These are phyloP conservation scores for Aphaenogaster floridana DNA, from an alignment of 1,140 invertebrate species.

Conservation along the genomic window DNA sequence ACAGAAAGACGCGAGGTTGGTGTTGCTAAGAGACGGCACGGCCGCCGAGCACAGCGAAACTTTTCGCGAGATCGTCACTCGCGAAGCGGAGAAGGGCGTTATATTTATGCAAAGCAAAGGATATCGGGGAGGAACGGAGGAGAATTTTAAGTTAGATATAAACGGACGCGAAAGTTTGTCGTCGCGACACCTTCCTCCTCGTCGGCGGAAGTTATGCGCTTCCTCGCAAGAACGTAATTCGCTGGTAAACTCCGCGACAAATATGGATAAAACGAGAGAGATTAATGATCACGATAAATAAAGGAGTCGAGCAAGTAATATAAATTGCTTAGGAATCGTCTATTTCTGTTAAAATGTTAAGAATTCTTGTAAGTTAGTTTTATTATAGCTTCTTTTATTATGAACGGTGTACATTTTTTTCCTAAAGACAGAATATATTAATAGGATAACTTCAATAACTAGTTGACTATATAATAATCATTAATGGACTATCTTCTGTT, in stretches of 20 bases:
- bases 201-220: slow-evolving; percentile 16
- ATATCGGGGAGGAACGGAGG: background rate
- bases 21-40: slow-evolving; percentile 57
- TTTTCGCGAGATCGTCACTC: slow-evolving; percentile 43
- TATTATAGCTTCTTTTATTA: background rate
- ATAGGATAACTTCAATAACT: background rate
- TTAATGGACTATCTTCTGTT: background rate
- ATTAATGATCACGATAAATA: slow-evolving; percentile 45
- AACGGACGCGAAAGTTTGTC: slow-evolving; percentile 19
- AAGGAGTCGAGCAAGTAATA: slow-evolving; percentile 17
- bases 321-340: background rate
- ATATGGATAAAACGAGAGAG: slow-evolving; percentile 45
- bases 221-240: slow-evolving; percentile 39
- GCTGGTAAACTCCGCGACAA: slow-evolving; percentile 50
- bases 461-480: background rate
- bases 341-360: background rate
- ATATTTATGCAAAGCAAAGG: slow-evolving; percentile 61
- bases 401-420: background rate
- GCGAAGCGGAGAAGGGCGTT: slow-evolving; percentile 29
- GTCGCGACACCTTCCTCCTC: background rate
- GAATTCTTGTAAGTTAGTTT: background rate
- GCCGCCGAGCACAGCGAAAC: slow-evolving; percentile 37
- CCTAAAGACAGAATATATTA: background rate
- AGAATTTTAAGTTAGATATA: slow-evolving; percentile 36
- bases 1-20: background rate